Percentiles rank a stretch among this genome's conserved stretches.
phyloP scores from a whole-genome alignment of 2,113 vertebrate genomes.

The Pomatorhinus ruficollis region DNA sequence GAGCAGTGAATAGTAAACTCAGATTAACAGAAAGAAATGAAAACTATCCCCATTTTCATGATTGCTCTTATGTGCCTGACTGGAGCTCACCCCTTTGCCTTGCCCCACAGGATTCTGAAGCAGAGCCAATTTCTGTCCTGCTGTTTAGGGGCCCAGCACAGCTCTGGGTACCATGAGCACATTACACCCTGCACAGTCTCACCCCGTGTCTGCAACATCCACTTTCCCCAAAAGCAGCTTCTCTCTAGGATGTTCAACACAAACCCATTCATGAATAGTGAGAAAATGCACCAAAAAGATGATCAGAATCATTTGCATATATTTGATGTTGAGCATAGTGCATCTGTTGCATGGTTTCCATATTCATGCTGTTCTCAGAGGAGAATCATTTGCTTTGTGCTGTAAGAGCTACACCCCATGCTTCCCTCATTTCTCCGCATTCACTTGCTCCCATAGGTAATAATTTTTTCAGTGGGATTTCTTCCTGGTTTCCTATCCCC shows the following conservation, averaged over 20 bases:
- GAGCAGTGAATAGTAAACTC: not conserved
- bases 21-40: not conserved
- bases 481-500: not conserved
- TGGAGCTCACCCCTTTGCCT: not conserved
- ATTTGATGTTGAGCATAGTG: not conserved
- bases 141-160: rapidly evolving
- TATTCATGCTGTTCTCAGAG: not conserved
- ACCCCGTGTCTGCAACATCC: not conserved
- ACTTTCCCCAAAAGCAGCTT: not conserved
- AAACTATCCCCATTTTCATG: not conserved
- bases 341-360: not conserved
- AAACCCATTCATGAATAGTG: not conserved
- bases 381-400: not conserved
- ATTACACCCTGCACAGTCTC: rapidly evolving
- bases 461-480: conserved; percentile 1
- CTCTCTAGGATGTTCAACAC: not conserved
- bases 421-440: rapidly evolving
- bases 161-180: not conserved
- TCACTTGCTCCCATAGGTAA: not conserved
- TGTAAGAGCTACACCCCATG: rapidly evolving
- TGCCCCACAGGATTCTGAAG: not conserved
- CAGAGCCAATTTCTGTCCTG: not conserved
- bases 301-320: not conserved
- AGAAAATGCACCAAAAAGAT: not conserved
- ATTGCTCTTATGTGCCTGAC: not conserved